phyloP scores from a whole-genome alignment of 2,797 vertebrate genomes.

The Brachyalestes nurse region DNA sequence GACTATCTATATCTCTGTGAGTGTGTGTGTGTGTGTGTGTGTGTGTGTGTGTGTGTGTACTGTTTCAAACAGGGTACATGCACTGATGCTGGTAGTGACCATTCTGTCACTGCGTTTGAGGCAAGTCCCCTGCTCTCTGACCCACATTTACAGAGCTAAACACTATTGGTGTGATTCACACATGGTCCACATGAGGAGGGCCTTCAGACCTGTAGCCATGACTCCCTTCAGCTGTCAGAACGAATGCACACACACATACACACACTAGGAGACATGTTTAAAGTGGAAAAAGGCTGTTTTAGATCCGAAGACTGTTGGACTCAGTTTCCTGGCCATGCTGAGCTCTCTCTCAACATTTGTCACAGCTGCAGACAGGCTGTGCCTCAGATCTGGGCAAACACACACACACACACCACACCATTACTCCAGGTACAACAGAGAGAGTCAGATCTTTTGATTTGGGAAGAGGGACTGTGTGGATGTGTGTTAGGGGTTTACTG shows the following conservation, averaged over 20 bases:
- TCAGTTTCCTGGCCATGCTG: neutral
- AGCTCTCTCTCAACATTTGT: constrained; percentile 19
- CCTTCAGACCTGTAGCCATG: constrained; percentile 14
- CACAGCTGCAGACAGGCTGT: constrained; percentile 10
- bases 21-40: neutral
- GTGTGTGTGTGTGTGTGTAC: neutral
- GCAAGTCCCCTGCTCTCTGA: constrained; percentile 9
- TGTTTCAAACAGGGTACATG: neutral
- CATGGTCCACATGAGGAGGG: constrained; percentile 3
- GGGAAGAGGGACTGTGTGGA: neutral
- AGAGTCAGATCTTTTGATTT: neutral
- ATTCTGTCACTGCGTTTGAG: neutral
- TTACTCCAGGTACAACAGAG: constrained; percentile 1
- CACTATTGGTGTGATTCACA: neutral
- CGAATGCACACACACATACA: neutral
- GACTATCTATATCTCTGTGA: neutral
- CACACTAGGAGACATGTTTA: neutral
- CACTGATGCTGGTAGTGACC: constrained; percentile 6
- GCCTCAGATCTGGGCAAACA: constrained; percentile 7
- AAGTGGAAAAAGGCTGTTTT: constrained; percentile 1
- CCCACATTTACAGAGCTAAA: neutral
- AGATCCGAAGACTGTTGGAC: neutral
- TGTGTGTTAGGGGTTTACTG: no score
- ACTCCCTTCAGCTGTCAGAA: neutral
- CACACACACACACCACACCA: neutral